Evolutionary conservation across 2,888 invertebrate genomes (phyloP), one percentile per base, ranked within the genome.

Genomic region (Perdita meconis): DNA sequence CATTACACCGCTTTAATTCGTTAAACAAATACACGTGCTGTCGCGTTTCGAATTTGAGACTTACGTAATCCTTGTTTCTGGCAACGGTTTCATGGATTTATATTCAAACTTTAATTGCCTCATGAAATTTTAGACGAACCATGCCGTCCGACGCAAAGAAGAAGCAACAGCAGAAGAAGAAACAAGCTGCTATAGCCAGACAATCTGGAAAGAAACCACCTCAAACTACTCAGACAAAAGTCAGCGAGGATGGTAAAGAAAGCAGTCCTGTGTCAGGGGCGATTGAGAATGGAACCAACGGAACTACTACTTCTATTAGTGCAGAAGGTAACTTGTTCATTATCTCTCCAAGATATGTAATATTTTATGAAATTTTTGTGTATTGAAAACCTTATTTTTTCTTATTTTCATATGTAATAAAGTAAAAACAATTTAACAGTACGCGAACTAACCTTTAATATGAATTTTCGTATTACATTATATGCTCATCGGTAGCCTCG

Each of bases 111-210:
- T 24, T 24, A n/a, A 0, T 12, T 50, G 13, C 53, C 1, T 12
- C 22, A 36, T 55, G n/a, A 59, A 74, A 55, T 75, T 78, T 24
- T 30, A 82, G 79, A 71, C 59, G 53, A 77, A 93, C 82, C 86
- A 99, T 99, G 99, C 99, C 99, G 92, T 99, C 99, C 89, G 99
- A 99, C 93, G 96, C 98, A 40, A 99, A 99, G 93, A 99, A 99
- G 95, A 97, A 98, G 92, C 97, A 98, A 92, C 98, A 97, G 91
- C 97, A 97, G 91, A 98, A 98, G 93, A 99, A 99, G 93, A 99
- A 99, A 92, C 98, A 98, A 85, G 97, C 97, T 65, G 96, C 97
- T 3, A 97, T 96, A 90, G 95, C 95, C 78, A 95, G 96, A 73
- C 94, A 94, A 85, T 80, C 90, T n/a, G 89, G 92, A 12, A 89